These are phyloP conservation scores for Lutraria lutraria DNA, from an alignment of 2,888 invertebrate genomes.

Conservation along the genomic window DNA sequence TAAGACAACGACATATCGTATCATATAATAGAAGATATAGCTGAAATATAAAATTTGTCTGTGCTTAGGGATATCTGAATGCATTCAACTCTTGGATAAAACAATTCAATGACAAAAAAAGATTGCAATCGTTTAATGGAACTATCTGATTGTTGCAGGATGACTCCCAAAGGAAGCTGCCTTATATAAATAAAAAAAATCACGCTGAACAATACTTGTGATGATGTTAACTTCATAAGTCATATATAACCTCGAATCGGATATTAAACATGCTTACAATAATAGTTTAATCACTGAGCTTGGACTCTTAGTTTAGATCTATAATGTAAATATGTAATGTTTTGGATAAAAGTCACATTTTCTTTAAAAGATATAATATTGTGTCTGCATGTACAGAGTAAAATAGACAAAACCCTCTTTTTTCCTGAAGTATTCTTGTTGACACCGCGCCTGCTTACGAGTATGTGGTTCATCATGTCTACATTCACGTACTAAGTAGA, in stretches of 20 bases:
- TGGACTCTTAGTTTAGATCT: too few species aligned
- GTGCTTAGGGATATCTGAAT: not conserved
- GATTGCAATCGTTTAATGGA: not conserved
- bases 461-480: too few species aligned
- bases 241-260: not conserved
- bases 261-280: too few species aligned
- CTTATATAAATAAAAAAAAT: not conserved
- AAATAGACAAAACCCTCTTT: too few species aligned
- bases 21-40: not conserved
- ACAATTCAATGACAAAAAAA: not conserved
- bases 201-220: not conserved
- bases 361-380: too few species aligned
- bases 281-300: too few species aligned
- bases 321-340: too few species aligned
- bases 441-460: too few species aligned
- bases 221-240: not conserved
- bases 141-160: not conserved
- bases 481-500: too few species aligned
- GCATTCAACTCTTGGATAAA: not conserved
- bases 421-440: too few species aligned
- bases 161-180: not conserved
- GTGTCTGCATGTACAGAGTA: too few species aligned
- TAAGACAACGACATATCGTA: not conserved
- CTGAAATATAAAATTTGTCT: not conserved
- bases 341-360: too few species aligned